These are phyloP conservation scores for Imbricaverruca yamaguchii DNA, from an alignment of 2,888 invertebrate species.

Conservation along the genomic window DNA sequence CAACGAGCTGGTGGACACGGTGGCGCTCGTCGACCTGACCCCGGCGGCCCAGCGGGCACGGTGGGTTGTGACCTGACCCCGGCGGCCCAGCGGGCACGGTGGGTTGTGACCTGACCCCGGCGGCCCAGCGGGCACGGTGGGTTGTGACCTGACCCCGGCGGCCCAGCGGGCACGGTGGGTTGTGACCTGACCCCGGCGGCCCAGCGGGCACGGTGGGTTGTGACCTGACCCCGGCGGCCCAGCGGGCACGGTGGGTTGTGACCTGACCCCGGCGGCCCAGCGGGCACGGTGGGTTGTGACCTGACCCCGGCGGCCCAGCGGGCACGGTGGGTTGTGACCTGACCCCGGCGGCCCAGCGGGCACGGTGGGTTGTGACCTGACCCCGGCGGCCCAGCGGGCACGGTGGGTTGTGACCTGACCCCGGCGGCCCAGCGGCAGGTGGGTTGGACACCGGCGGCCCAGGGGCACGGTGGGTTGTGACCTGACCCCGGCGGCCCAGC, in stretches of 20 bases:
- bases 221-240: not conserved
- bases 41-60: not conserved
- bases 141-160: not conserved
- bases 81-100: not conserved
- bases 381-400: not conserved
- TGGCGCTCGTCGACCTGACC: not conserved
- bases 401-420: not conserved
- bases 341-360: not conserved
- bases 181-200: not conserved
- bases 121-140: not conserved
- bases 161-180: not conserved
- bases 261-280: not conserved
- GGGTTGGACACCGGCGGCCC: too few relatives aligned
- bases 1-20: not conserved
- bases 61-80: not conserved
- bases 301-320: not conserved
- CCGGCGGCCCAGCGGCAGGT: not conserved
- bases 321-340: not conserved
- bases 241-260: not conserved
- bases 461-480: not conserved
- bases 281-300: not conserved
- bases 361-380: not conserved
- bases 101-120: not conserved
- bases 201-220: not conserved
- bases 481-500: not conserved